Evolutionary conservation across 2,797 vertebrate species (phyloP), one percentile per base, ranked within the genome.

Genomic region (Pantherophis alleghaniensis): DNA sequence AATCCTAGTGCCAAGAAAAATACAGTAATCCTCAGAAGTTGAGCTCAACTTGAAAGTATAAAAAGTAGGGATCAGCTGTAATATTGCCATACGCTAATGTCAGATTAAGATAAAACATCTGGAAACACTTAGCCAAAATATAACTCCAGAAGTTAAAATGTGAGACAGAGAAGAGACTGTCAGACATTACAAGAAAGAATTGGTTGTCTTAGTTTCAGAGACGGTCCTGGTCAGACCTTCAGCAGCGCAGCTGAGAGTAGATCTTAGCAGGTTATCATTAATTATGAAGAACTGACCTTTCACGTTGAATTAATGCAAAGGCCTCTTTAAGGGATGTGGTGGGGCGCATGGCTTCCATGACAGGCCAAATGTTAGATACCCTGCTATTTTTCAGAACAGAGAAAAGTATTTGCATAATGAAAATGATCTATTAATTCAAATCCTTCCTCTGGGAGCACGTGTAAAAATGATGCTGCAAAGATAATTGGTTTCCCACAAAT

Each of bases 251-350:
- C 92, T 96, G 94, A 96, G 96, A 96, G 93, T 96, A 96, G 96
- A 95, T 93, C 91, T 94, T 91, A 79, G 89, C 91, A 89, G 92
- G 95, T 57, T 93, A 63, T 74, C 93, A 96, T 96, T 95, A 97
- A 97, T 97, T 97, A 97, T 97, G 94, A 94, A 97, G 95, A 69
- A 95, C 37, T 94, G 93, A 95, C 94, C 90, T 96, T 98, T 96
- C 93, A 94, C 92, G 96, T 96, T 96, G 93, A 96, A 96, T 97
- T 96, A 93, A 96, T 93, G 60, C 94, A 95, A 96, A 95, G 55
- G 83, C 32, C 94, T 97, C 92, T 95, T 97, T 97, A 93, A 94
- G 93, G 0, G 37, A 91, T 92, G 74, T 3, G 95, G 96, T 94
- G 93, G 32, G 89, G 92, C 92, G 66, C 94, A 86, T 95, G 95